Evolutionary conservation across 2,113 vertebrate species (phyloP).

Genomic region (Promerops cafer): DNA sequence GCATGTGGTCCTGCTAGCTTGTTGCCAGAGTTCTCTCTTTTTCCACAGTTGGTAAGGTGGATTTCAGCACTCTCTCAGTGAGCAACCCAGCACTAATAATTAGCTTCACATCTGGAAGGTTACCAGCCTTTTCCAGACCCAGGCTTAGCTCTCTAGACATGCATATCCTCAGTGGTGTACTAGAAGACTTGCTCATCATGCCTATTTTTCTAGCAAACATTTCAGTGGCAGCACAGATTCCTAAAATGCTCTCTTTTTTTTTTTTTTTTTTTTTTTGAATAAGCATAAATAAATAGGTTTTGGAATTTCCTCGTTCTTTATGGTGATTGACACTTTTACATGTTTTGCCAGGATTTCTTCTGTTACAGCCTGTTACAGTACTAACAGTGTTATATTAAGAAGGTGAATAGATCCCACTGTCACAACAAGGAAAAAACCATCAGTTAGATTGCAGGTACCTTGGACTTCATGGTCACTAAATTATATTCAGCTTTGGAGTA

Average conservation of each 20-base stretch:
- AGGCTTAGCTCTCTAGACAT: neutral
- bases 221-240: neutral
- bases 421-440: neutral
- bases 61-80: neutral
- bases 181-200: neutral
- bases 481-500: neutral
- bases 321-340: neutral
- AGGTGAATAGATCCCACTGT: neutral
- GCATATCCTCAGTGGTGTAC: neutral
- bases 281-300: neutral
- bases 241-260: neutral
- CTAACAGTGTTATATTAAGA: neutral
- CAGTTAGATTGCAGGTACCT: neutral
- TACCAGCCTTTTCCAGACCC: neutral
- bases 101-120: neutral
- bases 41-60: neutral
- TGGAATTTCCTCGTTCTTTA: neutral
- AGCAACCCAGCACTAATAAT: neutral
- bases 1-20: neutral
- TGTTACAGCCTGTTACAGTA: neutral
- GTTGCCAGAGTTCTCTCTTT: neutral
- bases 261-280: too few relatives aligned
- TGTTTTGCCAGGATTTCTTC: neutral
- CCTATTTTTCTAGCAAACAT: neutral
- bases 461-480: neutral